Base-by-base conservation (phyloP, 2,888 invertebrate genomes). In the Polietes domitor region DNA sequence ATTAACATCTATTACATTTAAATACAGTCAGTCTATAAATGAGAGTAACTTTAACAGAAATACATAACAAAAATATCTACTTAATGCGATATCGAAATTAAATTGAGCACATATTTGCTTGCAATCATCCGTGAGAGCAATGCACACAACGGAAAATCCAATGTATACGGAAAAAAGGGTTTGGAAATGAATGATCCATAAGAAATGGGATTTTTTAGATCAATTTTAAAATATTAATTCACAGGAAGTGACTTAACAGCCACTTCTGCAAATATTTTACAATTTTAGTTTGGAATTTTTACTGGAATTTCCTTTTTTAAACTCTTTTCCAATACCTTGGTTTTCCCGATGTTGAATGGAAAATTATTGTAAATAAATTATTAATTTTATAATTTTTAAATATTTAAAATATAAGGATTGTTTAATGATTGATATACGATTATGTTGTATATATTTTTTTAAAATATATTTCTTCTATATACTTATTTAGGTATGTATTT, bases 21-120 rank as follows among this genome's bases (percentile, higher is more conserved):
- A 76, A 71, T 58, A 58, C 58, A 75, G 53, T 82, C 81, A 82
- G 78, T 81, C 80, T 72, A 80, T 77, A 77, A 80, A 79, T 37
- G 32, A 75, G 73, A 74, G 37, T 53, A 47, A 12, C 41, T 12
- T 5, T 10, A 41, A 53, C 28, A 37, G 28, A 28, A 50, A 50
- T 24, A 71, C 6, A 37, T 43, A 58, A 3, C 17, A 12, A 37
- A 37, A 37, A 1, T 7, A 37, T 10, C 37, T 47, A 21, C 26
- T 72, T 26, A 63, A 26, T 53, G 19, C n/a, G 17, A 50, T 15
- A 58, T 21, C 7, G 6, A 1, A 58, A 24, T 24, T 47, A 24
- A 50, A 12, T 75, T 78, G 70, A 82, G 82, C 70, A 58, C 24
- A 12, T 26, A 15, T 58, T 58, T 24, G 24, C 15, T 50, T 17